phyloP scores from a whole-genome alignment of 1,140 invertebrate species.

The Piezodorus guildinii region DNA sequence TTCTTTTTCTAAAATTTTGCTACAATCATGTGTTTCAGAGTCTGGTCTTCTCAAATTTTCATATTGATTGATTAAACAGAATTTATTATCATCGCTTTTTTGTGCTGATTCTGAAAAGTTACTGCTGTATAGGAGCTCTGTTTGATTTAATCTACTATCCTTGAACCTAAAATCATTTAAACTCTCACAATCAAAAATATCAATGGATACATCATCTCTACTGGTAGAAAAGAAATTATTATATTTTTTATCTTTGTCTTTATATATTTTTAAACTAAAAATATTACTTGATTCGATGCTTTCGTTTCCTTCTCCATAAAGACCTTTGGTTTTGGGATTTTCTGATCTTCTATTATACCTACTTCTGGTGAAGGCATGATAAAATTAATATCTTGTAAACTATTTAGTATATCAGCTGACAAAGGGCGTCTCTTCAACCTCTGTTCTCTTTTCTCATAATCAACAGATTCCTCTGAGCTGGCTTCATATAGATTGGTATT shows the following conservation, averaged over 20 bases:
- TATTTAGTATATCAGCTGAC: conserved; percentile 45
- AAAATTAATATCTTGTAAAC: conserved; percentile 35
- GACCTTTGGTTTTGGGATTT: not conserved
- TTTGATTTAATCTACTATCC: not conserved
- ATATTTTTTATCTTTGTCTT: not conserved
- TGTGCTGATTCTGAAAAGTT: not conserved
- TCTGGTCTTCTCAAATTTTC: not conserved
- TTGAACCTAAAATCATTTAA: not conserved
- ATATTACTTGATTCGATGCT: not conserved
- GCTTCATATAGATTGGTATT: conserved; percentile 13
- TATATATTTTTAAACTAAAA: not conserved
- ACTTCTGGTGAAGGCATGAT: conserved; percentile 32
- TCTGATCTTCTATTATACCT: not conserved
- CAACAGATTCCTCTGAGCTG: conserved; percentile 30
- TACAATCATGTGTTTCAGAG: too few species aligned
- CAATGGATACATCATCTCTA: conserved; percentile 1
- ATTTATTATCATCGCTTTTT: not conserved
- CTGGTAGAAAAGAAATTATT: not conserved
- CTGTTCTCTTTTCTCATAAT: conserved; percentile 30
- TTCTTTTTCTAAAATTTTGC: conserved; percentile 25
- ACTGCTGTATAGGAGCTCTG: not conserved
- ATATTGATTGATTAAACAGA: not conserved
- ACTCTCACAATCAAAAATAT: not conserved
- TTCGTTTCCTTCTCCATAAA: not conserved
- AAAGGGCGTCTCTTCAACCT: conserved; percentile 55